Evolutionary conservation across 1,140 invertebrate genomes (phyloP).

Genomic region (Thalassaphorura encarpata): DNA sequence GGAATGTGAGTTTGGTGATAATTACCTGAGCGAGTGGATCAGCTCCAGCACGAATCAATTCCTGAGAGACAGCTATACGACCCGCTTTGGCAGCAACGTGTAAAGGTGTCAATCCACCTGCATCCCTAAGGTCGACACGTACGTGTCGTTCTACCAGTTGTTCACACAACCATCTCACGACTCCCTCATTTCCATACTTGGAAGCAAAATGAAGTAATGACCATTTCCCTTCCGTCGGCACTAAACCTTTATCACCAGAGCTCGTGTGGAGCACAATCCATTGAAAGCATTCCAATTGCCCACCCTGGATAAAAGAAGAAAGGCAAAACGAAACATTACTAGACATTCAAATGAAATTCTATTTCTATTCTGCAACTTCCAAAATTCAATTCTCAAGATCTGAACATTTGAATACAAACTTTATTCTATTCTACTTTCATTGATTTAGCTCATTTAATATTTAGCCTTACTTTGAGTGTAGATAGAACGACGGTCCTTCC

Average conservation of each 20-base stretch:
- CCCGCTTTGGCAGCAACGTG: conserved; percentile 21
- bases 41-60: conserved; percentile 24
- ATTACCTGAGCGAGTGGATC: conserved; percentile 24
- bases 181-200: conserved; percentile 36
- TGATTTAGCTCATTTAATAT: too few relatives aligned
- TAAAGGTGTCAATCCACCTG: conserved; percentile 14
- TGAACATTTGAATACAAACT: too few relatives aligned
- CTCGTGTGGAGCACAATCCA: conserved; percentile 38
- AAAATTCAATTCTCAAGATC: too few relatives aligned
- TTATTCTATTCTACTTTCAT: too few relatives aligned
- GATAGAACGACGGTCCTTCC: conserved; percentile 38
- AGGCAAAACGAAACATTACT: conserved; percentile 2
- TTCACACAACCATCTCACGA: conserved; percentile 18
- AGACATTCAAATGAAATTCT: not conserved
- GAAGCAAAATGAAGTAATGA: conserved; percentile 39
- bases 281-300: conserved; percentile 36
- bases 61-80: conserved; percentile 18
- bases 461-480: conserved; percentile 38
- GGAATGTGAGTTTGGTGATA: conserved; percentile 4
- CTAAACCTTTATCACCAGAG: conserved; percentile 28
- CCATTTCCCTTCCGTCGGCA: conserved; percentile 34
- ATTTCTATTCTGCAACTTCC: not conserved
- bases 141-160: conserved; percentile 8
- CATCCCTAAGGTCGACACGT: conserved; percentile 12
- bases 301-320: conserved; percentile 31